Evolutionary conservation across 35 echinoderm and acorn worm species (phyloP), one percentile per base, ranked within the genome.

Genomic region (Apostichopus californicus): DNA sequence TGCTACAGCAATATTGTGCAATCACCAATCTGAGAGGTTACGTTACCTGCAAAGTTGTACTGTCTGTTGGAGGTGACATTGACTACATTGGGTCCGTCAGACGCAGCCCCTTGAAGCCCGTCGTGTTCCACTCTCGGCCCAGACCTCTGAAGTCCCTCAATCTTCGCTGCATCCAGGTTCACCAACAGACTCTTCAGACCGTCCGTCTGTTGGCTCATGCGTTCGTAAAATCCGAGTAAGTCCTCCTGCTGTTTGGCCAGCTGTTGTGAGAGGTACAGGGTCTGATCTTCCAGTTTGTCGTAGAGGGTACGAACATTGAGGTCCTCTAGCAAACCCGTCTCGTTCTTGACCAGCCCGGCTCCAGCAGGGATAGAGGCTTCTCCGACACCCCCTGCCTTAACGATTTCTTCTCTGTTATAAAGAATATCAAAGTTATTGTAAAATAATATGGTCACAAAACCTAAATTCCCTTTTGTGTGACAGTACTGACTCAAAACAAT

Each of bases 231-330:
- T 10, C 93, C 95, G 55, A 93, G 71, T 11, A 98, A 61, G 77
- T 98, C 97, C 89, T 98, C 97, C 56, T 98, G 97, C 56, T 98
- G 97, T 81, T 93, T 94, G 88, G 95, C 93, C 18, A 98, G 91
- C 57, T 98, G 97, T 57, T 96, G 93, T 1, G 97, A 96, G 55
- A 98, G 93, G 79, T 96, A 98, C 20, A 98, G 78, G 0, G 95
- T 93, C 87, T 98, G 97, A 55, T 98, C 97, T 79, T 98, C 97
- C 81, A 98, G 92, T 78, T 98, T 98, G 92, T 98, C 97, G 53
- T 93, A 98, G 56, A 98, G 88, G 3, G 97, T 98, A 6, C 97
- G 86, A 13, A 98, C 97, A n/a, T 95, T 98, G 91, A 98, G 96
- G 91, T 98, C 95, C 78, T 98, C 97, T 21, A 98, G 87, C 9